Base-by-base conservation (phyloP, 2,888 invertebrate genomes). In the Idaea biselata region DNA sequence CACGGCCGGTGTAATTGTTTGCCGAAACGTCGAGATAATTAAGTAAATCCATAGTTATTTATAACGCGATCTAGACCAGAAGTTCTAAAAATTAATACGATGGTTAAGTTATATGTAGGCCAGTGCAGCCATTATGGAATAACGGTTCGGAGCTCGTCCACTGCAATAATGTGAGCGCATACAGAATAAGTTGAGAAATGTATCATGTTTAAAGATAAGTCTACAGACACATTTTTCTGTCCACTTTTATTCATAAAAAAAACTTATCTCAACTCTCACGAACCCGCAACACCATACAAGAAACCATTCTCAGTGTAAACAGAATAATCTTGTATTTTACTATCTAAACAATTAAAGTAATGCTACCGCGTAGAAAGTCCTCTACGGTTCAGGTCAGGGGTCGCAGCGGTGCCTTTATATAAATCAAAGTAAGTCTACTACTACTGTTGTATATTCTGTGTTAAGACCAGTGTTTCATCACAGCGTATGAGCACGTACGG, bases 311-410 rank as follows among this genome's bases (percentile, higher is more conserved):
- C 11, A 58, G 25, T 33, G 31, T 17, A 44, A 44, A 44, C 58
- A 32, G 58, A 33, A 32, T 32, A 44, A 32, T 44, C 44, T 44
- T 44, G 44, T 44, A 44, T 44, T 44, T 11, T 44, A 44, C 44
- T 44, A 44, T 44, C 44, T 44, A 61, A 61, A 65, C 65, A 66
- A 64, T 62, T 61, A 63, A 62, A 62, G 62, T 61, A 68, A 63
- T 61, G 74, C 78, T 70, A 66, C 72, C 65, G 67, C 68, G 63
- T 78, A 78, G 77, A 78, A 78, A 78, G 77, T 73, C 70, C 69
- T 69, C 70, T 59, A 63, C 59, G 60, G 67, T 56, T 61, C 61
- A 56, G 68, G 76, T 72, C 75, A 72, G 14, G 60, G 63, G 72
- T 64, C 64, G n/a, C 17, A 33, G 55, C 54, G 60, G 64, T 60